Base-by-base conservation (phyloP, 2,797 vertebrate genomes). In the Aldrovandia affinis region DNA sequence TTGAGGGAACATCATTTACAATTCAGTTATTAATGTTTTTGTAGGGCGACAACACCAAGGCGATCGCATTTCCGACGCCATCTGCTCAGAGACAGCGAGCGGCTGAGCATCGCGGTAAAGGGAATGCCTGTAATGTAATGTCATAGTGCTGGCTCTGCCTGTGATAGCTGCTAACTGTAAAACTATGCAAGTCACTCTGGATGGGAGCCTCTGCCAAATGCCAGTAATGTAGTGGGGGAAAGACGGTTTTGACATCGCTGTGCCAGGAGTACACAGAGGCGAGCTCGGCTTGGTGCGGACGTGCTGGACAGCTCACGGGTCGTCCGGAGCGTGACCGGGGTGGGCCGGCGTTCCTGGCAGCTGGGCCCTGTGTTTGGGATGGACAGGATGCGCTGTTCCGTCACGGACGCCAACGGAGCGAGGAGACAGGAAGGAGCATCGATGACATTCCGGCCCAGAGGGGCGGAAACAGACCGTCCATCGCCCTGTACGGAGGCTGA, bases 261-360 rank as follows among this genome's bases (percentile, higher is more conserved):
- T 57, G 55, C 2, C 55, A 57, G 55, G 15, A 3, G 55, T 4
- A 20, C 55, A 57, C 55, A 57, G 42, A 4, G 42, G 50, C 4
- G 42, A 47, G 73, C 73, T 10, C 42, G 36, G 79, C 65, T 63
- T 82, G 79, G 47, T 59, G 82, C 36, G 78, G 86, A 86, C 83
- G 78, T 87, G 86, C 86, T 89, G n/a, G 39, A 52, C 59, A 83
- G 84, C 88, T 86, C 80, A 59, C 52, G 42, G 65, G 2, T 61
- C 52, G 9, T 36, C 54, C 42, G 25, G 22, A 14, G 25, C 30
- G 57, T 80, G 42, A 14, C 47, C 22, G 9, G 3, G 79, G 25
- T 47, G 33, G 84, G 70, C 55, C n/a, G 30, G 80, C 3, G 44
- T 7, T 80, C 57, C 30, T 54, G 83, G 57, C 42, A 79, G 57